Conservation (phyloP, 2,888 invertebrate species). For the Drosophila prostipennis region DNA sequence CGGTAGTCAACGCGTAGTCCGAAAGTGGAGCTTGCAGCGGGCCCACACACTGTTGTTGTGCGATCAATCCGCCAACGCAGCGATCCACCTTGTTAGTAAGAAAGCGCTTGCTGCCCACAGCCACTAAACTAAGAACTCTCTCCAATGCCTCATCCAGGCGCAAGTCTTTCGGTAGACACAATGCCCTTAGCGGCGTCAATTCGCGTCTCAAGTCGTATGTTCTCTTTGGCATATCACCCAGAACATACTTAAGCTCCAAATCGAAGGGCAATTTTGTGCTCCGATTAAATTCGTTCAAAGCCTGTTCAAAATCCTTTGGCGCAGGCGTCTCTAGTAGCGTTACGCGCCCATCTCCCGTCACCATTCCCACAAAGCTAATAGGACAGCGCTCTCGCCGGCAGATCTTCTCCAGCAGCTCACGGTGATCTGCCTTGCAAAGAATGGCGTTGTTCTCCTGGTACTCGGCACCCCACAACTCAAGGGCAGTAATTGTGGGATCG, state of each 20-base stretch:
- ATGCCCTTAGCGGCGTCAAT: slow-evolving; percentile 44
- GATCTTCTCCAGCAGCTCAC: slow-evolving; percentile 88
- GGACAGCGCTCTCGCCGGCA: slow-evolving; percentile 96
- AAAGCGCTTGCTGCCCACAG: slow-evolving; percentile 97
- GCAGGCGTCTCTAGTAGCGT: slow-evolving; percentile 87
- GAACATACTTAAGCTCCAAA: slow-evolving; percentile 93
- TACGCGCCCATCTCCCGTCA: slow-evolving; percentile 93
- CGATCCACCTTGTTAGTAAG: slow-evolving; percentile 98
- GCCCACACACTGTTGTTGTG: slow-evolving; percentile 99
- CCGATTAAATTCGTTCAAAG: slow-evolving; percentile 54
- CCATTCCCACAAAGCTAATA: slow-evolving; percentile 95
- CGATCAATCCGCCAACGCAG: slow-evolving; percentile 97
- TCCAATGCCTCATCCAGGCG: slow-evolving; percentile 80
- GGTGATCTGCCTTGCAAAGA: slow-evolving; percentile 89
- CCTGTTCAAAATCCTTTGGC: slow-evolving; percentile 82
- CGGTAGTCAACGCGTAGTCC: slow-evolving; percentile 95
- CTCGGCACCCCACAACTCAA: slow-evolving; percentile 99
- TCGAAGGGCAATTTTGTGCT: slow-evolving; percentile 90
- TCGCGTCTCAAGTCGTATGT: slow-evolving; percentile 85
- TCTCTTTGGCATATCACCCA: slow-evolving; percentile 93
- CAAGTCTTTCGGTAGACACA: slow-evolving; percentile 84
- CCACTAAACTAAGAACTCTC: slow-evolving; percentile 93
- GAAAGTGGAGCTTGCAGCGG: slow-evolving; percentile 98
- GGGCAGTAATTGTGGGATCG: slow-evolving; percentile 95
- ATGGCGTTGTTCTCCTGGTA: slow-evolving; percentile 98